These are phyloP conservation scores for Symphodus melops DNA, from an alignment of 2,113 vertebrate genomes.

Conservation along the genomic window DNA sequence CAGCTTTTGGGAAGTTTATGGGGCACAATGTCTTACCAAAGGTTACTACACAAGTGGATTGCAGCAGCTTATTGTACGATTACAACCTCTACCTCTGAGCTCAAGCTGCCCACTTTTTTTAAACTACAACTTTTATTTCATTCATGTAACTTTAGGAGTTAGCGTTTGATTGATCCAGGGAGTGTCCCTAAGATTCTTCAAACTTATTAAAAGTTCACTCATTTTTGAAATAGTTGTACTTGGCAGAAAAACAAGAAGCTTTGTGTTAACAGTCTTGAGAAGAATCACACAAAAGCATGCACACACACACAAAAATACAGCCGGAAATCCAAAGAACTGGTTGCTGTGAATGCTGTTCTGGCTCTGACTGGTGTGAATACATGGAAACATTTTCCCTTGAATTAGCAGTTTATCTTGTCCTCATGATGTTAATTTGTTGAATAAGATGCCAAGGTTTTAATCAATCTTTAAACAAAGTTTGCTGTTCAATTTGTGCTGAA, in stretches of 20 bases:
- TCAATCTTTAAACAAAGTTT: not conserved
- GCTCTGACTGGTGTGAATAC: not conserved
- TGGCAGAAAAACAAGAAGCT: too few species aligned
- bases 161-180: too few species aligned
- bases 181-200: too few species aligned
- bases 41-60: not conserved
- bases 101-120: not conserved
- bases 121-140: too few species aligned
- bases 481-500: not conserved
- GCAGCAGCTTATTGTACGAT: not conserved
- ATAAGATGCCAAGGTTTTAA: not conserved
- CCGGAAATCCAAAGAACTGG: not conserved
- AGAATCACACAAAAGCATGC: too few species aligned
- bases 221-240: too few species aligned
- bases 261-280: too few species aligned
- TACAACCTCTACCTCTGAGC: not conserved
- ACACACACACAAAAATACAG: not conserved
- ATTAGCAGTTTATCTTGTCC: not conserved
- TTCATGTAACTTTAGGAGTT: too few species aligned
- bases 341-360: not conserved
- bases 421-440: slow-evolving; percentile 1
- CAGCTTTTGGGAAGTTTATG: not conserved
- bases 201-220: too few species aligned
- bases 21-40: not conserved
- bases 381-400: not conserved